Base-by-base conservation (phyloP, 2,888 invertebrate species). In the Drosophila demipolita region DNA sequence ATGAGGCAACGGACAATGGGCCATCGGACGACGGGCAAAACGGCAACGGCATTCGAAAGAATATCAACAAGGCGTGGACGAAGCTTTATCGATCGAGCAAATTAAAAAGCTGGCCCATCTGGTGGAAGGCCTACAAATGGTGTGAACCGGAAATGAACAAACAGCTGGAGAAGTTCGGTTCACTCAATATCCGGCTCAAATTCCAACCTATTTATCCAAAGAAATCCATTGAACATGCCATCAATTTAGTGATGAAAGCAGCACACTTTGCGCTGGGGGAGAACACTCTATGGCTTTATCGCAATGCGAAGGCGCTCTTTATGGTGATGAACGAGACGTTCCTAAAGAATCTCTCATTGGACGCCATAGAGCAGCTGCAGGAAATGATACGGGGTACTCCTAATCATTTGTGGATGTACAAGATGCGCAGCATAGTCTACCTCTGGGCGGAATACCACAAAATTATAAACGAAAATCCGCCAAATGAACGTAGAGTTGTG, bases 121-220 rank as follows among this genome's bases (percentile, higher is more conserved):
- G 83, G 86, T 86, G 86, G 86, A 57, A 11, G 15, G 60, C 68
- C 1, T 87, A 55, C 49, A 86, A 87, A 62, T 80, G 87, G 80
- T 78, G 75, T 50, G 87, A 83, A 29, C 15, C 7, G 1, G 76
- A 72, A 33, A 71, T 87, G 29, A 60, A 75, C 29, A 72, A 69
- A 15, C 35, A 74, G 11, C 61, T 84, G 7, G 61, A 61, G 11
- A 63, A 42, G 29, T 71, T 71, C 36, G 66, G 61, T 0, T 60
- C 66, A 2, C 42, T 67, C 2, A 75, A 62, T 32, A 7, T 87
- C 8, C 36, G 50, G 9, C 32, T 69, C 12, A 42, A 59, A 0
- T 87, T 84, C 48, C 2, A 32, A 7, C 64, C 66, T 0, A 35
- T 8, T 1, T 58, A 35, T 53, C 42, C 33, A 1, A 45, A 26